A percentile compares a stretch with the other conserved stretches of the same genome.
phyloP scores from a whole-genome alignment of 2,888 invertebrate genomes.

The Ophraella communa region DNA sequence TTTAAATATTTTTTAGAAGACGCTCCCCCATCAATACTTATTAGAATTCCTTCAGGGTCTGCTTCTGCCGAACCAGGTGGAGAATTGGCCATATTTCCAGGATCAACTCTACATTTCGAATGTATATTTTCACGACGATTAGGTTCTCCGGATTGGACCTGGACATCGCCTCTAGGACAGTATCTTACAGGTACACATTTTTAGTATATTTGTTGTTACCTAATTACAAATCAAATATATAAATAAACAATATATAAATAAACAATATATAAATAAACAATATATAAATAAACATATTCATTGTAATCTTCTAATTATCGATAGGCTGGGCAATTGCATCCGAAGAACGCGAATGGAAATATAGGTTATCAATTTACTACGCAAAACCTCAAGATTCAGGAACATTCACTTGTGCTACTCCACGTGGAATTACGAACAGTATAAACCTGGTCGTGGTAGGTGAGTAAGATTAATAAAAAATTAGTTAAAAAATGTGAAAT shows the following conservation, averaged over 20 bases:
- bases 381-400: constrained; percentile 85
- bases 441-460: constrained; percentile 78
- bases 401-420: constrained; percentile 83
- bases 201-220: constrained; percentile 38
- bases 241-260: too few relatives aligned
- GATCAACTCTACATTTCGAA: constrained; percentile 80
- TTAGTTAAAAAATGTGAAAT: not conserved
- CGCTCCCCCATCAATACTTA: constrained; percentile 81
- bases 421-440: constrained; percentile 79
- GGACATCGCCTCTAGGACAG: constrained; percentile 81
- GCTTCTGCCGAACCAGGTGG: constrained; percentile 82
- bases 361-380: constrained; percentile 81
- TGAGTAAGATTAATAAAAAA: constrained; percentile 57
- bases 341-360: constrained; percentile 80
- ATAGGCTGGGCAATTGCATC: constrained; percentile 79
- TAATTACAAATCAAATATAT: too few relatives aligned
- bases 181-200: constrained; percentile 72
- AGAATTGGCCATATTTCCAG: constrained; percentile 80
- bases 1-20: constrained; percentile 67
- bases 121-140: constrained; percentile 78
- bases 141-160: constrained; percentile 88
- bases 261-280: too few relatives aligned
- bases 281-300: too few relatives aligned
- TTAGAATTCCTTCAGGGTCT: constrained; percentile 78
- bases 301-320: too few relatives aligned